phyloP scores from a whole-genome alignment of 2,113 vertebrate species.

The Cheirogaleus medius region DNA sequence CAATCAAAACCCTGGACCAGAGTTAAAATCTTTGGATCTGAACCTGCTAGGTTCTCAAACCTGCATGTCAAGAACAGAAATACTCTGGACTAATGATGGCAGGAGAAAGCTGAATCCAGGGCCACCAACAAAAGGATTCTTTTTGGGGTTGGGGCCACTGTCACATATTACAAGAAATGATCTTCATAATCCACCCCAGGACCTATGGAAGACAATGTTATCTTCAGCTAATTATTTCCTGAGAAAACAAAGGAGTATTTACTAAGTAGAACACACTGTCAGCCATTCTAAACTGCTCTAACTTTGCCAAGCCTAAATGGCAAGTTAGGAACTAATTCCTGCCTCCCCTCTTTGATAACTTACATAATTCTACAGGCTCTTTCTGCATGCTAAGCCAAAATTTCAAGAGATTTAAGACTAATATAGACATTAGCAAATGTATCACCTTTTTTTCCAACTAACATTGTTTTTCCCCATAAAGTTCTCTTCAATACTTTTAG shows the following conservation, averaged over 20 bases:
- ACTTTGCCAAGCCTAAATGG: neutral
- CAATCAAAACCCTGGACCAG: neutral
- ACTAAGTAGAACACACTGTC: neutral
- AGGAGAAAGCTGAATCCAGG: constrained; percentile 4
- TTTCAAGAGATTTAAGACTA: neutral
- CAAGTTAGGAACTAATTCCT: constrained; percentile 3
- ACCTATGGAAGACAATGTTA: neutral
- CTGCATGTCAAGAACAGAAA: neutral
- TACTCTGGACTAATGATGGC: neutral
- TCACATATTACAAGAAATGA: neutral
- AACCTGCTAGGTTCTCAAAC: constrained; percentile 17
- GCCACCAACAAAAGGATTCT: neutral
- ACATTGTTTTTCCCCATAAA: neutral
- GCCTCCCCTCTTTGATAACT: neutral
- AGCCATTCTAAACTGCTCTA: neutral
- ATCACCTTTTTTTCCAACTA: neutral
- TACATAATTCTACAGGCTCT: neutral
- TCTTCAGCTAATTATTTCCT: constrained; percentile 30
- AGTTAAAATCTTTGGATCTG: neutral
- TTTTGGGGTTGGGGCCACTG: neutral
- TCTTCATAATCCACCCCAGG: neutral
- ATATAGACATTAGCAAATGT: neutral
- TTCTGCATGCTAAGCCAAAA: neutral
- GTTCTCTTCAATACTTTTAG: neutral
- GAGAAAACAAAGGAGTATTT: constrained; percentile 12